Evolutionary conservation across 30 jellyfish, hydroid and myxozoan genomes (phyloP), one percentile per base, ranked within the genome.

Genomic region (Pseudorhiza aurosa): DNA sequence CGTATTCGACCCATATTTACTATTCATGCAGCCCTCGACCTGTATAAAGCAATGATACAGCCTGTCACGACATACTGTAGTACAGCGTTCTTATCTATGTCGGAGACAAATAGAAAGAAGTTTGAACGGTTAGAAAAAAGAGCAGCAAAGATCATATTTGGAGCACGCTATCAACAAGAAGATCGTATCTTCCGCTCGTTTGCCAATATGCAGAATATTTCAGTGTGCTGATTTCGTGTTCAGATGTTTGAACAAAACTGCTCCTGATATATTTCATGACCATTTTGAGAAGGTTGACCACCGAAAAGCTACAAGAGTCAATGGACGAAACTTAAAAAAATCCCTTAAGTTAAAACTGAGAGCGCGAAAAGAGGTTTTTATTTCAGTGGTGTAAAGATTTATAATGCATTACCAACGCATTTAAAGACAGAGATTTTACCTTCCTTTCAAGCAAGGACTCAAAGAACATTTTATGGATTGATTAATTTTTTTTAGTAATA

Each of bases 161-260:
- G 88, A 56, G 81, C 80, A 76, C 69, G 29, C 42, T 58, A 24
- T 76, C 68, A 33, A 26, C 81, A 57, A 76, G 70, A 53, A 71
- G 81, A 76, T 76, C 53, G 60, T 32, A 56, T 76, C 69, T 36
- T 76, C 35, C 90, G 74, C 73, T 78, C 90, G 62, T 78, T 78
- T 78, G 83, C 77, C 90, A 62, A 78, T 47, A 36, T 71, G 59
- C 72, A 78, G 82, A 78, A 59, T 56, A 78, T 78, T n/a, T 82
- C 90, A 78, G 60, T 78, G 90, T 59, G 90, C 90, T 65, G 90
- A 63, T 78, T 78, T 78, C 35, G 59, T 78, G 72, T 78, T 60
- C 82, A 78, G 44, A 60, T 60, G 82, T 47, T 33, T 59, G 73
- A 78, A 43, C 74, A 78, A 43, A 60, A 78, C 90, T 78, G 90